phyloP scores from a whole-genome alignment of 2,888 invertebrate genomes.

The Amaurobius ferox region DNA sequence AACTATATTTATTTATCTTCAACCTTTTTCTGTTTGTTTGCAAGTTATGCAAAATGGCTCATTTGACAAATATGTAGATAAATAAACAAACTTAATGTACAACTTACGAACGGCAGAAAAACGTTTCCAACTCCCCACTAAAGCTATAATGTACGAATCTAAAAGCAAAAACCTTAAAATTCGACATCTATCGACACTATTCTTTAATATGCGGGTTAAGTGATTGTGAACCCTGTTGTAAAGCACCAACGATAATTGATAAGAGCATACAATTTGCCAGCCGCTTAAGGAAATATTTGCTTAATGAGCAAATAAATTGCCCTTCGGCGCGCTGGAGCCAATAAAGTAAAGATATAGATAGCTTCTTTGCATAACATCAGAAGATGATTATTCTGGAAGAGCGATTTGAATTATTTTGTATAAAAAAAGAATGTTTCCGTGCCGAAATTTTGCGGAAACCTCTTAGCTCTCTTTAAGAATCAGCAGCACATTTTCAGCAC shows the following conservation, averaged over 20 bases:
- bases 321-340: background rate
- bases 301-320: constrained; percentile 14
- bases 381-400: background rate
- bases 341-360: background rate
- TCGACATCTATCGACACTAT: background rate
- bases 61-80: too few species aligned
- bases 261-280: background rate
- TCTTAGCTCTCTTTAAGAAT: too few species aligned
- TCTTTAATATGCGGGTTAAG: background rate
- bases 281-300: background rate
- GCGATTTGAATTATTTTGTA: background rate
- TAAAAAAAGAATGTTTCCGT: background rate
- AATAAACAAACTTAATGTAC: too few species aligned
- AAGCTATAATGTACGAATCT: too few species aligned
- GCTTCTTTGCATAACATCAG: background rate
- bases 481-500: too few species aligned
- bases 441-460: too few species aligned
- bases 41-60: too few species aligned
- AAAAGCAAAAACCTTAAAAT: too few species aligned
- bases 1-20: too few species aligned
- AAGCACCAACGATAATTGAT: background rate
- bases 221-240: background rate
- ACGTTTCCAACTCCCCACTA: too few species aligned
- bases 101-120: too few species aligned
- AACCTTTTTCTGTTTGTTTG: too few species aligned